Evolutionary conservation across 2,888 invertebrate genomes (phyloP), one percentile per base, ranked within the genome.

Genomic region (Sarcophaga variegata): DNA sequence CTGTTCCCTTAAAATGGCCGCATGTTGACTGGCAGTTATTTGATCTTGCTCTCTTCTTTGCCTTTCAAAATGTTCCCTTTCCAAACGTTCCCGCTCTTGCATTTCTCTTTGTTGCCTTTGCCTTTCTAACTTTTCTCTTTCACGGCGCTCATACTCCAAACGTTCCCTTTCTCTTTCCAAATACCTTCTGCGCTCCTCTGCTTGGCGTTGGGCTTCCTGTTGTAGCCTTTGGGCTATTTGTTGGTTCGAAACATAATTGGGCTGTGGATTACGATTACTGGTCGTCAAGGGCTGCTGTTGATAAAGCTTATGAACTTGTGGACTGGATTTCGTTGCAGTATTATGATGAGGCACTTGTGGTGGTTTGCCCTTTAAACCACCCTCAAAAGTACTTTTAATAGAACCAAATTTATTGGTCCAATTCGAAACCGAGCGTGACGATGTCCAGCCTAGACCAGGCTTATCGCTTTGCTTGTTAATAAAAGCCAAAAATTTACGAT

Each of bases 371-470:
- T 94, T 95, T 5, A 89, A 89, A 0, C 93, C 93, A 12, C 92
- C 91, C 91, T 98, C 97, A 91, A 98, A 98, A 0, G 96, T 94
- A 60, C 96, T 96, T 92, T 97, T 97, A 59, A 98, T 96, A 89
- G 96, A 96, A 0, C 97, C 97, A 91, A 98, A 98, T 87, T 97
- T 95, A 90, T 94, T 97, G 90, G 95, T 96, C 97, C 98, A 98
- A 90, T 97, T 96, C 60, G 95, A 94, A 88, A 92, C 94, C 88
- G 92, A 94, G 66, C 92, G 92, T 70, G 90, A 90, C 3, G 88
- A 92, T 86, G 90, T 92, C 93, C 93, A 93, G n/a, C 92, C 92
- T 3, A 92, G 80, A 2, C 92, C 92, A 2, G 93, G 92, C 60
- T 93, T 94, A 67, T 95, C 95, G 90, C 95, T 96, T 88, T 96